Base-by-base conservation (phyloP, 2,797 vertebrate species). In the Sebastes hubbsi region DNA sequence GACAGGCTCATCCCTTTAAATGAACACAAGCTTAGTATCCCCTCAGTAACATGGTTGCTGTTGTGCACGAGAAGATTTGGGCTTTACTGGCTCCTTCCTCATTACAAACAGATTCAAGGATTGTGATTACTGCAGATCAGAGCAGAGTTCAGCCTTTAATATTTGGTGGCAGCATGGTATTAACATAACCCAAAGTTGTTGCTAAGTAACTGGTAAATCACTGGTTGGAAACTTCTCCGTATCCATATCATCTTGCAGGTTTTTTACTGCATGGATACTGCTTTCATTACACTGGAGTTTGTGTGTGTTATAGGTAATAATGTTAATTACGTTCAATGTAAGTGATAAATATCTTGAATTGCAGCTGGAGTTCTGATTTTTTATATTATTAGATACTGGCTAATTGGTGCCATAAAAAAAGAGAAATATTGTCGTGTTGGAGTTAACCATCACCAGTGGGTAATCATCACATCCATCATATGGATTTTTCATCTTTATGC, bases 151-250 rank as follows among this genome's bases (percentile, higher is more conserved):
- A 75, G 18, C 29, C 36, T 68, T 74, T 78, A 80, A 65, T 25
- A 58, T 82, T 74, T 72, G 58, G 54, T 59, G 54, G 63, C 46
- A 32, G 20, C 8, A 16, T 22, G 61, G 32, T 59, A 83, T 78
- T 70, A 78, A 55, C 76, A 80, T 58, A 79, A 66, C 29, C 49
- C 2, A 9, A 18, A 60, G 59, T 58, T 59, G 86, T 88, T 87
- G 76, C 77, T 76, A 64, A 76, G 84, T 75, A 88, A 87, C 77
- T 59, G 67, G 56, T 64, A 74, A 77, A 74, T 84, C 63, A 22
- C 8, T 46, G 62, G 54, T 13, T 29, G 12, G 54, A 32, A 46
- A 25, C 38, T 66, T 59, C 22, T 72, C 42, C 27, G 6, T 27
- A 60, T 72, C 27, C 6, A 27, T 60, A 13, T 58, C 52, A 71